Evolutionary conservation across 2,888 invertebrate genomes (phyloP).

Genomic region (Chloromyia formosa): DNA sequence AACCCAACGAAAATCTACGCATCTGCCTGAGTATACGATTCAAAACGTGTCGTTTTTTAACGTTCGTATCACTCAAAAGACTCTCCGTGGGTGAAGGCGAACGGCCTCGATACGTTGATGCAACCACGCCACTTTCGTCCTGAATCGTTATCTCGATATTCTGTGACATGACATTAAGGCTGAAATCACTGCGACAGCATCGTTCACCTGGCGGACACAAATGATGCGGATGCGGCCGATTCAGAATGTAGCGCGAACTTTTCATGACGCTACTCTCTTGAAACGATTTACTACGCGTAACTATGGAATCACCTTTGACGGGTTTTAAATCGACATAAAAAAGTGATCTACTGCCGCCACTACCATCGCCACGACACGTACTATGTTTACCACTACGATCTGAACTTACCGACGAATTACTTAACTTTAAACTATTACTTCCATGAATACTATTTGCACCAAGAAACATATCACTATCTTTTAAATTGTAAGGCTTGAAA

Average conservation of each 20-base stretch:
- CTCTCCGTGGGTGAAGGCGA: slow-evolving; percentile 44
- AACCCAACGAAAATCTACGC: slow-evolving; percentile 61
- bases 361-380: slow-evolving; percentile 37
- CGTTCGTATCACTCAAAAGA: slow-evolving; percentile 53
- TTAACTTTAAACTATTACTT: slow-evolving; percentile 62
- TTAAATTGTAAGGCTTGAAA: slow-evolving; percentile 27
- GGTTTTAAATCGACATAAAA: slow-evolving; percentile 40
- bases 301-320: slow-evolving; percentile 51
- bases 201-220: slow-evolving; percentile 22
- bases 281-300: slow-evolving; percentile 63
- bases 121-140: slow-evolving; percentile 61
- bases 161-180: slow-evolving; percentile 60
- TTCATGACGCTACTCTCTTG: slow-evolving; percentile 59
- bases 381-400: slow-evolving; percentile 44
- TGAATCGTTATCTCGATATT: slow-evolving; percentile 63
- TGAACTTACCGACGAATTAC: slow-evolving; percentile 59
- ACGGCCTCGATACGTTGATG: slow-evolving; percentile 50
- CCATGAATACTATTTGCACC: slow-evolving; percentile 54
- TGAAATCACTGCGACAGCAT: slow-evolving; percentile 57
- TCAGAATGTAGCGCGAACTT: slow-evolving; percentile 52
- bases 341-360: slow-evolving; percentile 24
- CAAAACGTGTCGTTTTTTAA: slow-evolving; percentile 58
- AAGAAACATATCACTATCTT: slow-evolving; percentile 54
- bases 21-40: slow-evolving; percentile 61
- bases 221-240: slow-evolving; percentile 47